Base-by-base conservation (phyloP, 2,888 invertebrate genomes). In the Digitonthophagus gazella region DNA sequence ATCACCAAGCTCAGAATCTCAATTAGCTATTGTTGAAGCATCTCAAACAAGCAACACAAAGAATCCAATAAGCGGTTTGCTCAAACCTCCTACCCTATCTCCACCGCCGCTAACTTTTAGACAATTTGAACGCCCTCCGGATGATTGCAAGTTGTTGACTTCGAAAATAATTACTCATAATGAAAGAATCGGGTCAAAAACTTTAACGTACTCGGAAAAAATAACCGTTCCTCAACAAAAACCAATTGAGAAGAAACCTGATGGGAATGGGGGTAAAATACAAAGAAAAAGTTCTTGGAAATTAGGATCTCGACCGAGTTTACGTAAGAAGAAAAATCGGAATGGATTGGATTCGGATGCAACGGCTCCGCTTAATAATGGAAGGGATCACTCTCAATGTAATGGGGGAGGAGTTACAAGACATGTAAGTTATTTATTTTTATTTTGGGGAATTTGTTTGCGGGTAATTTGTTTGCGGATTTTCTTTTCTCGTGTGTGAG, bases 271-370 rank as follows among this genome's bases (percentile, higher is more conserved):
- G 18, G 76, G 75, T n/a, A 87, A 87, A 75, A 86, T 90, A 18
- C 89, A 89, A 74, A 84, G 91, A 75, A 90, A 90, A 15, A 90
- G 91, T 77, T 93, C 93, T 72, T 92, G 91, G 90, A 90, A 91
- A 75, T 84, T 91, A 74, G 76, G 79, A 1, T 89, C 90, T 15
- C 86, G 90, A 70, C 88, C 93, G 66, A 91, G 95, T 80, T 85
- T 95, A 76, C 86, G 89, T 71, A 86, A 88, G 74, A 91, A 90
- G 67, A 88, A 88, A 76, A 86, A 84, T 73, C 81, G 87, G 69
- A 85, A 86, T 8, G 87, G 87, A 0, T 87, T 86, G 0, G 87
- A 87, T 2, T 89, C 88, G 64, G 88, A 88, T 44, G 85, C 88
- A n/a, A n/a, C n/a, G 28, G 84, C 89, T 2, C 84, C 87, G 18